phyloP scores from a whole-genome alignment of 2,888 invertebrate genomes.

The Rotaria magnacalcarata region DNA sequence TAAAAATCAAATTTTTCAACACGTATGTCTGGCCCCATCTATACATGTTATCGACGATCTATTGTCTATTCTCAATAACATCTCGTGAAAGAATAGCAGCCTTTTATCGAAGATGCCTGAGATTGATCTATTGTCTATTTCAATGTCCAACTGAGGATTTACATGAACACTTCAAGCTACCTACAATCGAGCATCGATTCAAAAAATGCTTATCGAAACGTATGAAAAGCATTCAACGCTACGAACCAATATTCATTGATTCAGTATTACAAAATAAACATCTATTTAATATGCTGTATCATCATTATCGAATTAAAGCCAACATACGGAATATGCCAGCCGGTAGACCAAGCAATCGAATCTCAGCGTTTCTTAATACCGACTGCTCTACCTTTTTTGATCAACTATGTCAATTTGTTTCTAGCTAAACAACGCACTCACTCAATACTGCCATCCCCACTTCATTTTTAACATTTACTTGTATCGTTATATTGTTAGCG shows the following conservation, averaged over 20 bases:
- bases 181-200: neutral
- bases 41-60: neutral
- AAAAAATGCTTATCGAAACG: no score
- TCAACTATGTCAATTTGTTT: no score
- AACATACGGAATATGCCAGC: no score
- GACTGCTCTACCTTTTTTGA: no score
- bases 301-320: no score
- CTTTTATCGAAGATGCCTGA: neutral
- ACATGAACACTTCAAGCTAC: neutral
- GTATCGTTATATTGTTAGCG: no score
- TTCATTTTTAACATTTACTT: no score
- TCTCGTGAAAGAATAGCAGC: neutral
- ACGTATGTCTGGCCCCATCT: neutral
- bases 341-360: no score
- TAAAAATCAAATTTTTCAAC: conserved; percentile 1
- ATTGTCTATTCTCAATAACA: neutral
- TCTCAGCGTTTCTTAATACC: no score
- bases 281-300: neutral
- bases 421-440: no score
- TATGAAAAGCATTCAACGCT: neutral
- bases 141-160: neutral
- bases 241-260: neutral
- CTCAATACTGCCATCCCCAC: no score
- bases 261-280: neutral
- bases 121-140: neutral